A percentile compares a stretch with the other conserved stretches of the same genome.
Evolutionary conservation across 2,888 invertebrate genomes (phyloP).

Genomic region (Hydrotaea cyrtoneurina): DNA sequence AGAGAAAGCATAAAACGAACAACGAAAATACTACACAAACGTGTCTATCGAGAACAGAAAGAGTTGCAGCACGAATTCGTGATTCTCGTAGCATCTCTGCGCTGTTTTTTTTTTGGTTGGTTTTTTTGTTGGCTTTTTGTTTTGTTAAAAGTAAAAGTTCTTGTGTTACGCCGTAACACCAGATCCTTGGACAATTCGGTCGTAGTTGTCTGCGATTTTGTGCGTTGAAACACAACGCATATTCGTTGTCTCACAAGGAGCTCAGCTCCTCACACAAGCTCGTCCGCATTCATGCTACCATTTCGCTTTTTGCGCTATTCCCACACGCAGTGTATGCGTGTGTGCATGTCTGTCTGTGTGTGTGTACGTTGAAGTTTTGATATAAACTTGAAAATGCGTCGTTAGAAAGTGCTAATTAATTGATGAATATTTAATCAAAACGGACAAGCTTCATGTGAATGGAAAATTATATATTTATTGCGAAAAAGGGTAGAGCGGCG

Average conservation of each 20-base stretch:
- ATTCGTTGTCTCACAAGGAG: not conserved
- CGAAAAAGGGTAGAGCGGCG: not conserved
- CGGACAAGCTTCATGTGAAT: not conserved
- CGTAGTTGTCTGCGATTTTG: conserved; percentile 34
- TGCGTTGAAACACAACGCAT: not conserved
- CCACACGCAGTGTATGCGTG: conserved; percentile 4
- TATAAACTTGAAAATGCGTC: conserved; percentile 5
- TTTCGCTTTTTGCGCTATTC: not conserved
- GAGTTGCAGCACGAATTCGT: conserved; percentile 1
- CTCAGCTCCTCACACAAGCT: not conserved
- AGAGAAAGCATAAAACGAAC: conserved; percentile 30
- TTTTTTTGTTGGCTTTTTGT: not conserved
- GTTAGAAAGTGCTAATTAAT: conserved; percentile 59
- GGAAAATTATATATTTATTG: not conserved
- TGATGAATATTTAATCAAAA: conserved; percentile 63
- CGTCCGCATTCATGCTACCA: not conserved
- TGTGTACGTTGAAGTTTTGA: conserved; percentile 20
- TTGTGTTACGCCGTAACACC: not conserved
- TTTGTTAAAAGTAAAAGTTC: conserved; percentile 34
- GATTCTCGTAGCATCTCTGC: not conserved
- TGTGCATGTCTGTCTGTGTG: too few relatives aligned
- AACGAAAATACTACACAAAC: conserved; percentile 13
- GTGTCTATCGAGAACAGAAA: conserved; percentile 4
- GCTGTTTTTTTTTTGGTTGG: not conserved
- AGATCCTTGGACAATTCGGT: conserved; percentile 56